Evolutionary conservation across 2,888 invertebrate genomes (phyloP), one percentile per base, ranked within the genome.

Genomic region (Eupithecia abbreviata): DNA sequence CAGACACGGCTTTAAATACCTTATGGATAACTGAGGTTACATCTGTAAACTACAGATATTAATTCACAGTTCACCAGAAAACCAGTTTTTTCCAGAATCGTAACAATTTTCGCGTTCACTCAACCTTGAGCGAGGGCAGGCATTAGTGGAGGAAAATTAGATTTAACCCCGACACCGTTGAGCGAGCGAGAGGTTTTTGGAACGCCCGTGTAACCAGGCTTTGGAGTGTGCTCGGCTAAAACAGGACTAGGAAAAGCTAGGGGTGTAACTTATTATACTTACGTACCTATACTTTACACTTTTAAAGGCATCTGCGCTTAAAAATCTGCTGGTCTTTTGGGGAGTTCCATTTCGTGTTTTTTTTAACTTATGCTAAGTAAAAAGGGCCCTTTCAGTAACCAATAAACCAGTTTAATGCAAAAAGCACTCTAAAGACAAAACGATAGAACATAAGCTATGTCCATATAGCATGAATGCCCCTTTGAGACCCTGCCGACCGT

Each of bases 101-200:
- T 90, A 87, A 90, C 90, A 92, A 91, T 92, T 92, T 93, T 91
- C 89, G 89, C 89, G 90, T 88, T 90, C 90, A 89, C 90, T 90
- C 91, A 90, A 90, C 90, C 91, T 89, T 90, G 87, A 88, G 88
- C 85, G 82, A 82, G 87, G 88, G 86, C 85, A 83, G 86, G 87
- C 91, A 93, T 93, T 93, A 93, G 90, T 88, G 90, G 90, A 84
- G 89, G 90, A 89, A 91, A 93, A 94, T 93, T 93, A 92, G 92
- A 94, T 94, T 93, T 91, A 91, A 91, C 91, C 90, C 91, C 92
- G 90, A 90, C 91, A 88, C 90, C 87, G 83, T 85, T 83, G 85
- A 58, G 18, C 10, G 18, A 18, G 58, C 9, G 58, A 85, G 87
- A 88, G 87, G 85, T 84, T 86, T 85, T 87, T 88, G 88, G 86